Evolutionary conservation across 2,113 vertebrate genomes (phyloP), one percentile per base, ranked within the genome.

Genomic region (Himantopus leucocephalus): DNA sequence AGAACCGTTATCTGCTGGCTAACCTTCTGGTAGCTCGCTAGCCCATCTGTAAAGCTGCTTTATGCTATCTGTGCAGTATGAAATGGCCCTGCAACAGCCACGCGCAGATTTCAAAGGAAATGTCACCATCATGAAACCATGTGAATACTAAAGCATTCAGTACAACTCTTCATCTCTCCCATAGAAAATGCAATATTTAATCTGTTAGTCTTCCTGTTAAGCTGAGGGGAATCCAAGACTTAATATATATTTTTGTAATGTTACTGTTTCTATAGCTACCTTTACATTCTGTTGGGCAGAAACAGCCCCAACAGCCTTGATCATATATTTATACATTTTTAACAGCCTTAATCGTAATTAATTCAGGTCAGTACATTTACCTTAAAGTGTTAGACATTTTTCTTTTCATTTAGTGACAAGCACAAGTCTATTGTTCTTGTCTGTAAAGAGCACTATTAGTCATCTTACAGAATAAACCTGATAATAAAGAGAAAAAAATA

Each of bases 241-340:
- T 85, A 77, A 47, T 96, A 80, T 48, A 45, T 86, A 59, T 90
- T 77, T 95, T 94, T 58, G 27, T 95, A 53, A 73, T 70, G 73
- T 92, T 87, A 52, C 53, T 80, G 84, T 97, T 97, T 82, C 94
- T 96, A 21, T 97, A 92, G 92, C 81, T 97, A 96, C 79, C 35
- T 96, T 81, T 92, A 93, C 48, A 11, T 96, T 94, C 86, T 72
- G 9, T 63, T 95, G 81, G 34, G 26, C 72, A 83, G 91, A 95
- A 86, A 70, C 66, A 95, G 41, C 56, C 43, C 45, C 7, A 67
- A 35, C 39, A 86, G 55, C 62, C 55, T 74, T 79, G 41, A 56
- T 73, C 13, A 6, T 64, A 9, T 37, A 53, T 83, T 62, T 77
- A 56, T 80, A 6, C 71, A 37, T 90, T 97, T 97, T 96, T 87